Evolutionary conservation across 2,113 vertebrate species (phyloP), one percentile per base, ranked within the genome.

Genomic region (Takifugu bimaculatus): DNA sequence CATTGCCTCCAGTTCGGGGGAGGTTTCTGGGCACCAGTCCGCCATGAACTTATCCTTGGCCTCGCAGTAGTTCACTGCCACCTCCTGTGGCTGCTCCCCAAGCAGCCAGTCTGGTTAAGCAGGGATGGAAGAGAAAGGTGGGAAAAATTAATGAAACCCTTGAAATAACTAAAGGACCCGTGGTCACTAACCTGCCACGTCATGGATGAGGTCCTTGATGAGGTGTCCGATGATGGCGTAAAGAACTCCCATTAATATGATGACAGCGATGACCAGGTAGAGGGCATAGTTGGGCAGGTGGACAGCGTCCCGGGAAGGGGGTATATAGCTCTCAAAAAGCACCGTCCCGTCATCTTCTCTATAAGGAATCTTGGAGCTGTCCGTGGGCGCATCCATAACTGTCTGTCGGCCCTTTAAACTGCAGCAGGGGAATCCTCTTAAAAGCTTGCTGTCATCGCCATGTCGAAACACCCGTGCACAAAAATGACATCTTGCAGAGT

Each of bases 201-300:
- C 94, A 2, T 98, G 95, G 39, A 92, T 54, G 59, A 98, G 92
- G 85, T 98, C 95, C 71, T 92, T 94, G 85, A 97, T 94, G 77
- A 98, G 93, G 77, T 97, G 94, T 0, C 96, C 95, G 0, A 95
- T 94, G 1, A 97, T 97, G 80, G 94, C 93, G 0, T 97, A 98
- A 0, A 94, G 93, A 53, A 94, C 93, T 0, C 75, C 67, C 27
- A 94, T 13, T 68, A 97, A 88, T 20, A 97, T 63, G 0, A 88
- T 60, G 0, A 78, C 57, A 0, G 94, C 94, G 65, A 98, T 91
- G 65, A 96, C 51, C 81, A 97, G 78, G 84, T 97, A 97, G 4
- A 97, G 56, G 13, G 87, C 58, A 0, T 93, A 87, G 26, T 87
- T 85, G 4, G 95, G 94, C 82, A 98, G 84, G 75, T 85, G 88